These are phyloP conservation scores for Drosophila insularis DNA, from an alignment of 1,140 invertebrate genomes.

Conservation along the genomic window DNA sequence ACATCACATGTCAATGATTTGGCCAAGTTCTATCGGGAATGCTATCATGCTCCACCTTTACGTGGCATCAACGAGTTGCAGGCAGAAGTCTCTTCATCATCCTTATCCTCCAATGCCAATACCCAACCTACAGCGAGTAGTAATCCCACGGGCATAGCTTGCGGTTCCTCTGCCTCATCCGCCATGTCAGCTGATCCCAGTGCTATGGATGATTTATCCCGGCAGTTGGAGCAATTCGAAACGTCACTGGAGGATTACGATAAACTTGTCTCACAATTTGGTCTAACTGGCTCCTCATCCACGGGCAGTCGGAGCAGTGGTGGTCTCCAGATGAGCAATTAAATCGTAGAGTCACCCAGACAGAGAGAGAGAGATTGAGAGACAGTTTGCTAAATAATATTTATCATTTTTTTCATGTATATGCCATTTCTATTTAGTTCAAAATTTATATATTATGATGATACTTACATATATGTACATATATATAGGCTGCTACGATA, in stretches of 20 bases:
- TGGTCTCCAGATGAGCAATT: conserved; percentile 79
- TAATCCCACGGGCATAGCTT: conserved; percentile 21
- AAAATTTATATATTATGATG: conserved; percentile 34
- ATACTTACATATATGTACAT: conserved; percentile 13
- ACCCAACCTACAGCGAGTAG: conserved; percentile 83
- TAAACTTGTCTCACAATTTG: conserved; percentile 87
- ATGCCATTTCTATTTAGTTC: conserved; percentile 43
- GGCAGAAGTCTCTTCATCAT: conserved; percentile 33
- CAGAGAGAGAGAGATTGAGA: background rate
- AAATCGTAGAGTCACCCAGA: background rate
- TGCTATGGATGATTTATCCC: conserved; percentile 87
- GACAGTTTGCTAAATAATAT: conserved; percentile 1
- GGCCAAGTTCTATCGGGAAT: conserved; percentile 90
- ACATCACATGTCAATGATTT: conserved; percentile 86
- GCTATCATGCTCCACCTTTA: conserved; percentile 89
- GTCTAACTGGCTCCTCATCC: conserved; percentile 81
- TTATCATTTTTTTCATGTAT: conserved; percentile 30
- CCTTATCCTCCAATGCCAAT: conserved; percentile 1
- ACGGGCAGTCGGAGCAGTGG: conserved; percentile 77
- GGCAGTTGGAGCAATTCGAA: conserved; percentile 90
- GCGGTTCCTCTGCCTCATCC: conserved; percentile 30
- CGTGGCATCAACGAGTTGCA: conserved; percentile 85
- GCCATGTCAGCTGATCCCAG: conserved; percentile 77
- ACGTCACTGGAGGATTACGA: conserved; percentile 89
- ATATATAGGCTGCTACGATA: conserved; percentile 47